These are phyloP conservation scores for Sesia apiformis DNA, from an alignment of 2,888 invertebrate genomes.

Conservation along the genomic window DNA sequence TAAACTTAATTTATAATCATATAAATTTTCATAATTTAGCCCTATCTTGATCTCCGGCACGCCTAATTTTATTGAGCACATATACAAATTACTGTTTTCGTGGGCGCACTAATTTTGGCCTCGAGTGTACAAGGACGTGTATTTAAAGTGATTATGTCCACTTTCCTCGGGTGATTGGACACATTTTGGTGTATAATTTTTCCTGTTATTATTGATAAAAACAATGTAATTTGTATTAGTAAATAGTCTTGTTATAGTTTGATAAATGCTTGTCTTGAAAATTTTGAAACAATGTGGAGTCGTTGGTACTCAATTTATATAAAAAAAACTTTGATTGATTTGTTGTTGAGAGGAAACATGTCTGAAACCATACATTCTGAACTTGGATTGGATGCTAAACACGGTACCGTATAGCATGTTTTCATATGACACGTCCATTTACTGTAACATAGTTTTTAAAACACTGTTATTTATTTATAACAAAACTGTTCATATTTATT, in stretches of 20 bases:
- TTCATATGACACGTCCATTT: too few relatives aligned
- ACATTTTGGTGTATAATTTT: conserved; percentile 51
- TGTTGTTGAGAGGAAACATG: too few relatives aligned
- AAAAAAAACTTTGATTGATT: background rate
- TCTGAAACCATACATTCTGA: too few relatives aligned
- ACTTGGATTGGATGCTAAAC: too few relatives aligned
- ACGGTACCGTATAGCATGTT: too few relatives aligned
- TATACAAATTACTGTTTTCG: conserved; percentile 48
- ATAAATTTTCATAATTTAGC: too few relatives aligned
- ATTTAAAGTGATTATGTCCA: conserved; percentile 57
- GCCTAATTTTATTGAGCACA: background rate
- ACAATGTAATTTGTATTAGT: conserved; percentile 38
- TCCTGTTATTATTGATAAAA: conserved; percentile 56
- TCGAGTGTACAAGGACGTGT: conserved; percentile 43
- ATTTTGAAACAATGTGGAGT: background rate
- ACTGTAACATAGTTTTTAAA: too few relatives aligned
- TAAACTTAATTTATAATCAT: too few relatives aligned
- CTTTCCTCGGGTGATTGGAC: conserved; percentile 57
- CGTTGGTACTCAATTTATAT: background rate
- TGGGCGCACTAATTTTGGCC: conserved; percentile 46
- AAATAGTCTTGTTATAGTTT: conserved; percentile 12
- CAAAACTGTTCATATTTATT: too few relatives aligned
- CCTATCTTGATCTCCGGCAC: too few relatives aligned
- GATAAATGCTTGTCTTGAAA: conserved; percentile 3
- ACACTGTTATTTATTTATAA: too few relatives aligned